Evolutionary conservation across 1,140 invertebrate species (phyloP), one percentile per base, ranked within the genome.

Genomic region (Rhyacophila brunnea): DNA sequence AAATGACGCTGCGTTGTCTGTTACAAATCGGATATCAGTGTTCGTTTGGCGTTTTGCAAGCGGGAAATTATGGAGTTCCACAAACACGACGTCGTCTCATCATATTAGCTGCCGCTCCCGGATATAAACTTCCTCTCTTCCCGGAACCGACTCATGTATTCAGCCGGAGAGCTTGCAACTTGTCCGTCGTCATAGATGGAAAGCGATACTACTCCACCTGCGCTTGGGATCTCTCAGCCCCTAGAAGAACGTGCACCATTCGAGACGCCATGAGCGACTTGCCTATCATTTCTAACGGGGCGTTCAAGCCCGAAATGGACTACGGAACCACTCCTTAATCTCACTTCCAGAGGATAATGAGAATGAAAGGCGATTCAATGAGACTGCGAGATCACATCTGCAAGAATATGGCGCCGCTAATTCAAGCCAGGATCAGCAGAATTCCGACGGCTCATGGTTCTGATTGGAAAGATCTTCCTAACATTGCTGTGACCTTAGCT

Each of bases 401-500:
- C 67, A 94, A 93, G 72, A 87, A 92, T 59, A 91, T 94, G 89
- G 85, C 85, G 35, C 81, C 87, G 1, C 70, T 94, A 11, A 88
- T 92, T 2, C 87, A 87, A 68, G 88, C 89, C 3, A 80, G 92
- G 44, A 93, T 95, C 66, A 75, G 80, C 34, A 79, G 90, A 60
- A 87, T 94, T 58, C 92, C 92, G 14, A 84, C 83, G 1, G 79
- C 77, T 10, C 83, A 83, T 10, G 91, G 91, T 9, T 87, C 90
- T 5, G 92, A 95, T 71, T 95, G 92, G 92, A 80, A 92, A 53
- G 91, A 93, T 75, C 74, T 95, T 7, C 92, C 92, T 0, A 95
- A 94, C 68, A 84, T 90, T 62, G 81, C 81, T n/a, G 80, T 91
- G 0, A 73, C 79, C 40, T 75, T 94, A 6, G 82, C 79, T 7